A percentile compares a stretch with the other conserved stretches of the same genome.
phyloP scores from a whole-genome alignment of 2,888 invertebrate genomes.

The Acronicta psi region DNA sequence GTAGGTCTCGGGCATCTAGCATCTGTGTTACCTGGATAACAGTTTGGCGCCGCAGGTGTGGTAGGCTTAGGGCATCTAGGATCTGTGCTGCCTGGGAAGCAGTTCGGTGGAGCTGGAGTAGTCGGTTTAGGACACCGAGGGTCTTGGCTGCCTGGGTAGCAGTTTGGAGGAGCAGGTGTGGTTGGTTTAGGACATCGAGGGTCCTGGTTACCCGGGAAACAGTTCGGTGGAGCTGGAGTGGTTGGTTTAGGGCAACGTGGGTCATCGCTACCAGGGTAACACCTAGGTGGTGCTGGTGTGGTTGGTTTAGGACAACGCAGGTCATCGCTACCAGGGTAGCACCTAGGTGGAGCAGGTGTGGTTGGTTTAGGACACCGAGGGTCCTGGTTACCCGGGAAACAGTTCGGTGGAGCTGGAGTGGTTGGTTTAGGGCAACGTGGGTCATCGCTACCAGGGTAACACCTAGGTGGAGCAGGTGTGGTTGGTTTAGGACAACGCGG shows the following conservation, averaged over 20 bases:
- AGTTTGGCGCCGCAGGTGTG: too few relatives aligned
- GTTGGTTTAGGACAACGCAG: slow-evolving; percentile 61
- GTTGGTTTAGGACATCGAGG: too few relatives aligned
- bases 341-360: slow-evolving; percentile 53
- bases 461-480: slow-evolving; percentile 46
- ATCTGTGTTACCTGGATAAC: too few relatives aligned
- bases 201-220: too few relatives aligned
- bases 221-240: too few relatives aligned
- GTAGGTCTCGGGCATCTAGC: too few relatives aligned
- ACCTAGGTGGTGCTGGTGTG: slow-evolving; percentile 43
- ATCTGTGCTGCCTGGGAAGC: too few relatives aligned
- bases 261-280: slow-evolving; percentile 59
- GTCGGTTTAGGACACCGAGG: too few relatives aligned
- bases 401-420: slow-evolving; percentile 56
- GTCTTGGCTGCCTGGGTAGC: too few relatives aligned
- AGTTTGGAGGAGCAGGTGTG: too few relatives aligned
- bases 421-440: slow-evolving; percentile 66
- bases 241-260: slow-evolving; percentile 70
- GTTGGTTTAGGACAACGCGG: slow-evolving; percentile 62
- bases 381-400: slow-evolving; percentile 64
- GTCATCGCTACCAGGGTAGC: slow-evolving; percentile 61
- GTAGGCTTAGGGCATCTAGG: too few relatives aligned
- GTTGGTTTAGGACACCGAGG: slow-evolving; percentile 63
- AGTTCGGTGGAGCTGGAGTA: too few relatives aligned
- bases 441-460: slow-evolving; percentile 12